Base-by-base conservation (phyloP, 2,113 vertebrate genomes). In the Dicrurus megarhynchus region DNA sequence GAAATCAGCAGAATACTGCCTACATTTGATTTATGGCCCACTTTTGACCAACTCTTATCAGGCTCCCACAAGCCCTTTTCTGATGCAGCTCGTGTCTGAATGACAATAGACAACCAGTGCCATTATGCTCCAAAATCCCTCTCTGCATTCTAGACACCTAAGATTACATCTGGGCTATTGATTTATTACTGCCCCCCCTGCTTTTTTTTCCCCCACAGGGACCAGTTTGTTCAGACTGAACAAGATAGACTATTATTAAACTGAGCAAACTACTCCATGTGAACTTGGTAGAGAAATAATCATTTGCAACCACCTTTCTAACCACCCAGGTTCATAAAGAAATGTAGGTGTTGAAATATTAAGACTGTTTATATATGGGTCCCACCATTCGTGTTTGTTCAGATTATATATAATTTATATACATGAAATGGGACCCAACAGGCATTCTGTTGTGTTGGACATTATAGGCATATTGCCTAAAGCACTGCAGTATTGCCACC, bases 121-220 rank as follows among this genome's bases (percentile, higher is more conserved):
- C 98, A 99, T 99, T 99, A 99, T 98, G 98, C 98, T 98, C 97
- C 92, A 97, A 98, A 99, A 98, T 98, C 98, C 98, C 98, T 98
- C 98, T 98, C 97, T 98, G 98, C 98, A 98, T 99, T 99, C 99
- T 99, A 98, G 99, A 98, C 98, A 99, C 98, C 97, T 97, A 98
- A 99, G 99, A 99, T 99, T 99, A 99, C 99, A 99, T 99, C 99
- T 98, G 95, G 98, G 97, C 96, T 98, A 98, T 98, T 99, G 99
- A 99, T 99, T 99, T 99, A 99, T 99, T 98, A 96, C 98, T 93
- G 97, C 97, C 97, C 97, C 97, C 96, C 97, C 97, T 94, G 94
- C 92, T 95, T 81, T 77, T 69, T 64, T 64, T 90, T 0, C 5
- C 87, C 91, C 96, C 95, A 97, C 96, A 97, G 96, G 98, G 98